Base-by-base conservation (phyloP, 2,113 vertebrate species). In the Diphyllodes magnificus region DNA sequence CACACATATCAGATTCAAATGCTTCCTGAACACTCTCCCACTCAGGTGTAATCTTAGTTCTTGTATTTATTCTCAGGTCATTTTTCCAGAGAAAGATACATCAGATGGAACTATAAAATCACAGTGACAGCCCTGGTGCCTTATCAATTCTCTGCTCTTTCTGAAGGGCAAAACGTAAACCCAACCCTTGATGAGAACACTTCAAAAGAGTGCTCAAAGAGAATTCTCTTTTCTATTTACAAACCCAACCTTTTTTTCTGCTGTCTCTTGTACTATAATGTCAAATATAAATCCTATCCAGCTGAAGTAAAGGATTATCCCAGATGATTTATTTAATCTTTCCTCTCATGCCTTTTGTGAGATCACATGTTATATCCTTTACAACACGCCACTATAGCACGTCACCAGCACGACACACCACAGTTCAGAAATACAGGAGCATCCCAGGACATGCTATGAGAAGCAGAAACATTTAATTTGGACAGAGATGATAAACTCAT, bases 331-430 rank as follows among this genome's bases (percentile, higher is more conserved):
- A 85, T 70, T 93, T 85, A 31, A 73, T n/a, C 54, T 63, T 82
- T 73, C 35, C 50, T 68, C 53, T 85, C 44, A 20, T 57, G 45
- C 30, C 35, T 50, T 85, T 82, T 4, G 18, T 17, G 61, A 89
- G 53, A 37, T 24, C 57, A 51, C 12, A 3, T 3, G 7, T 45
- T 39, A 28, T 22, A 72, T 45, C 59, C 53, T n/a, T 77, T 70
- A 80, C 2, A 16, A 66, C 16, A 31, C 0, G 9, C 2, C 31
- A 60, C 8, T 30, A 24, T 0, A 44, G 49, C 5, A 8, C 14
- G 16, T 47, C 44, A 72, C 37, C 49, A 91, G 66, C 54, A 77
- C 0, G 27, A 79, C 27, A 45, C n/a, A 81, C 2, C 5, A 7
- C 54, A 90, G 37, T n/a, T 69, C 31, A 61, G 15, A 64, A 87